phyloP scores from a whole-genome alignment of 2,888 invertebrate genomes.

The Drosophila kokeensis region DNA sequence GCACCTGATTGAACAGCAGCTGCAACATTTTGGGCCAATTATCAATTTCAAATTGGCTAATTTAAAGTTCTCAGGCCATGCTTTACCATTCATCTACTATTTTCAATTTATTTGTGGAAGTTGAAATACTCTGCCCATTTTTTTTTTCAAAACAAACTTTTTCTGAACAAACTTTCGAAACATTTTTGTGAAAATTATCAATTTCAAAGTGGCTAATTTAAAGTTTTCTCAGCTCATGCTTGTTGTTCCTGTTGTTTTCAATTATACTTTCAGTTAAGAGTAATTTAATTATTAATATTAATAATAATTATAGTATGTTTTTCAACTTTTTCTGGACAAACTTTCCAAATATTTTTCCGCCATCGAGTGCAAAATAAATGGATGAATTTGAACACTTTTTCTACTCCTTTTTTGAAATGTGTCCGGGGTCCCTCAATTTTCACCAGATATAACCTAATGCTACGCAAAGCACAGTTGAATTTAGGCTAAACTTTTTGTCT shows the following conservation, averaged over 20 bases:
- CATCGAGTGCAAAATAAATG: not conserved
- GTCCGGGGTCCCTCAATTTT: not conserved
- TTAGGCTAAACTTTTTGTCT: conserved; percentile 4
- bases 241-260: not conserved
- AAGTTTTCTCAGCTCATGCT: conserved; percentile 1
- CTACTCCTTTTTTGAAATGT: not conserved
- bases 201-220: conserved; percentile 7
- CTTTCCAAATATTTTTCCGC: not conserved
- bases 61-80: not conserved
- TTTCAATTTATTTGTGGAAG: not conserved
- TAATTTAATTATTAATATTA: too few relatives aligned
- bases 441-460: not conserved
- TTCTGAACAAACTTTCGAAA: not conserved
- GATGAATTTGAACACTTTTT: not conserved
- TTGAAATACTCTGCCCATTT: too few relatives aligned
- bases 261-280: too few relatives aligned
- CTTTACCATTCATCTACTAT: not conserved
- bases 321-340: not conserved
- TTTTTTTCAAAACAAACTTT: not conserved
- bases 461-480: not conserved
- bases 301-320: not conserved
- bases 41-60: conserved; percentile 5
- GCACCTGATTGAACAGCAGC: conserved; percentile 27
- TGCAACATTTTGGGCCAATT: conserved; percentile 3
- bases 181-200: not conserved